A percentile compares a stretch with the other conserved stretches of the same genome.
phyloP scores from a whole-genome alignment of 2,113 vertebrate genomes.

The Solenodon paradoxus region DNA sequence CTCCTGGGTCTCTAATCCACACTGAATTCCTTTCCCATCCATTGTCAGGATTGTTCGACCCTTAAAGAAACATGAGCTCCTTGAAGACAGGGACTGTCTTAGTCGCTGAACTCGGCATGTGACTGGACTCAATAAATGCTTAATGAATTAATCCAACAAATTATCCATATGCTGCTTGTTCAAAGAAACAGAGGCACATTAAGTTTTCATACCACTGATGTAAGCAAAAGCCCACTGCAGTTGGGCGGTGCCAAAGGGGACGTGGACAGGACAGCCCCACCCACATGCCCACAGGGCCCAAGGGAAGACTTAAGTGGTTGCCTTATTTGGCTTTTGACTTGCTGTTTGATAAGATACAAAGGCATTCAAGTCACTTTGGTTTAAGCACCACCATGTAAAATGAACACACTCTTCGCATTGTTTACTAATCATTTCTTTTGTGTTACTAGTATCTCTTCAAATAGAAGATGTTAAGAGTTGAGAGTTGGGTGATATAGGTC shows the following conservation, averaged over 20 bases:
- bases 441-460: not conserved
- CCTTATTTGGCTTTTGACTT: not conserved
- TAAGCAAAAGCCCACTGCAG: not conserved
- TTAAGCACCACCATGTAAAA: not conserved
- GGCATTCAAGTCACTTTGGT: not conserved
- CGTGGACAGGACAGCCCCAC: not conserved
- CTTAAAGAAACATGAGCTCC: not conserved
- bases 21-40: not conserved
- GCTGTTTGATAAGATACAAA: not conserved
- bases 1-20: not conserved
- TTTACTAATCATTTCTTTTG: not conserved
- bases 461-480: not conserved
- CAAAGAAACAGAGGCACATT: not conserved
- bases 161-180: not conserved
- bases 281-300: too few relatives aligned
- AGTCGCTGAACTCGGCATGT: not conserved
- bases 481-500: not conserved
- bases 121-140: not conserved
- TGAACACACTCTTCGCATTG: not conserved
- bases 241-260: not conserved
- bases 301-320: too few relatives aligned
- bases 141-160: not conserved
- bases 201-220: not conserved
- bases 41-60: not conserved
- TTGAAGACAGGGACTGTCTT: not conserved